Conservation (phyloP, 1,140 invertebrate species). For the Drusus annulatus region DNA sequence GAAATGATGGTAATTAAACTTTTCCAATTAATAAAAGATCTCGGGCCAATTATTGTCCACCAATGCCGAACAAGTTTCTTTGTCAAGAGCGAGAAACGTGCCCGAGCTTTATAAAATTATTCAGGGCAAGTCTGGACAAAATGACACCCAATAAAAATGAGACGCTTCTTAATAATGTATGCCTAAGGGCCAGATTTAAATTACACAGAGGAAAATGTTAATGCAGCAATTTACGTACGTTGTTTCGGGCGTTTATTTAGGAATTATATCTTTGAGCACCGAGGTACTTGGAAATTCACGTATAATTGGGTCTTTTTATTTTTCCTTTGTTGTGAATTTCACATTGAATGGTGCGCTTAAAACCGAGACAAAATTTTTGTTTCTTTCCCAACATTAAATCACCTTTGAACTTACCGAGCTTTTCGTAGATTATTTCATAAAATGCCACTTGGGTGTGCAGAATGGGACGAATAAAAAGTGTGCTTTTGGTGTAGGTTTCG, state of each 20-base stretch:
- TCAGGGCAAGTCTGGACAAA: constrained; percentile 44
- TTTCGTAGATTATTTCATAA: too few relatives aligned
- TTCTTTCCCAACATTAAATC: too few relatives aligned
- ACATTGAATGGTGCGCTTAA: too few relatives aligned
- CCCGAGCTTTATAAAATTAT: constrained; percentile 40
- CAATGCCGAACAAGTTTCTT: constrained; percentile 26
- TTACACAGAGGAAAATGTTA: constrained; percentile 17
- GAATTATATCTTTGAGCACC: not conserved
- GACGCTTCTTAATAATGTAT: constrained; percentile 25
- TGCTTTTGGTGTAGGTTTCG: not conserved
- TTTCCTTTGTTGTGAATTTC: too few relatives aligned
- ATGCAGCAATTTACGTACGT: constrained; percentile 29
- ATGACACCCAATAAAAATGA: constrained; percentile 46
- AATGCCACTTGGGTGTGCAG: too few relatives aligned
- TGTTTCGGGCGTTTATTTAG: constrained; percentile 17
- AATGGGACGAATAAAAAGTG: too few relatives aligned
- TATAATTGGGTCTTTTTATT: too few relatives aligned
- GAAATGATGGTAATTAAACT: too few relatives aligned
- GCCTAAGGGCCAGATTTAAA: constrained; percentile 39
- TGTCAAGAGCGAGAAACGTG: not conserved
- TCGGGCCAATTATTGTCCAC: not conserved
- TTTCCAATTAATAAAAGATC: not conserved
- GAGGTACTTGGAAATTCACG: too few relatives aligned
- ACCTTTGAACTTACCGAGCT: too few relatives aligned
- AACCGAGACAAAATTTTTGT: too few relatives aligned